These are phyloP conservation scores for mouse (Mus musculus) DNA, from an alignment of 2,113 vertebrate genomes.

Conservation along the genomic window DNA sequence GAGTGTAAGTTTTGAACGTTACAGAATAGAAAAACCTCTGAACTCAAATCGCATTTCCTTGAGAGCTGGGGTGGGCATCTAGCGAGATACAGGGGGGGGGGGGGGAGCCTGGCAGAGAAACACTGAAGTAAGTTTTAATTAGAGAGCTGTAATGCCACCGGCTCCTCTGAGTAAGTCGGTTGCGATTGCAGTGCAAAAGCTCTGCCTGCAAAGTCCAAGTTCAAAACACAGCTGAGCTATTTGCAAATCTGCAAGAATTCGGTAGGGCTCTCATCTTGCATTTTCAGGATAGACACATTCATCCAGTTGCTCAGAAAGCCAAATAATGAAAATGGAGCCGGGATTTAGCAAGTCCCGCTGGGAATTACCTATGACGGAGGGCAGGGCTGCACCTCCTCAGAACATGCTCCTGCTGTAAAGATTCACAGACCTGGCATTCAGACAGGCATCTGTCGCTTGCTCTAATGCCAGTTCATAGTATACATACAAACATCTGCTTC, in stretches of 20 bases:
- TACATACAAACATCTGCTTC: constrained; percentile 99
- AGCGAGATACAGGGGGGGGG: background rate
- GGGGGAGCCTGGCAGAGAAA: constrained; percentile 77
- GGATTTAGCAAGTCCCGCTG: constrained; percentile 90
- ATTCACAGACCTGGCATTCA: constrained; percentile 97
- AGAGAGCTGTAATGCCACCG: constrained; percentile 87
- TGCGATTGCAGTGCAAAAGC: constrained; percentile 83
- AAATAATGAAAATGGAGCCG: constrained; percentile 92
- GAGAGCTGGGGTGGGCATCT: background rate
- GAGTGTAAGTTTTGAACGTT: constrained; percentile 82
- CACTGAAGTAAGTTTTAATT: constrained; percentile 89
- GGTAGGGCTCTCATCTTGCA: constrained; percentile 83
- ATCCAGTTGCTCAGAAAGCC: constrained; percentile 91
- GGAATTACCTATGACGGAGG: constrained; percentile 95
- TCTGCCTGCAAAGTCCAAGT: constrained; percentile 85
- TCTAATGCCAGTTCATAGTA: constrained; percentile 97
- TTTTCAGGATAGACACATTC: constrained; percentile 87
- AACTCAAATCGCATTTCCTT: constrained; percentile 67
- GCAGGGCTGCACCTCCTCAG: constrained; percentile 93
- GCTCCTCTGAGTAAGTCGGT: constrained; percentile 85
- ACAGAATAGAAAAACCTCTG: constrained; percentile 79
- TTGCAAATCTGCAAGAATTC: constrained; percentile 87
- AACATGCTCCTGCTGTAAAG: constrained; percentile 97
- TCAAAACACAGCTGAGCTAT: constrained; percentile 81
- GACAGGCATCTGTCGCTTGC: constrained; percentile 98